Evolutionary conservation across 2,888 invertebrate species (phyloP).

Genomic region (Nymphalis polychloros): DNA sequence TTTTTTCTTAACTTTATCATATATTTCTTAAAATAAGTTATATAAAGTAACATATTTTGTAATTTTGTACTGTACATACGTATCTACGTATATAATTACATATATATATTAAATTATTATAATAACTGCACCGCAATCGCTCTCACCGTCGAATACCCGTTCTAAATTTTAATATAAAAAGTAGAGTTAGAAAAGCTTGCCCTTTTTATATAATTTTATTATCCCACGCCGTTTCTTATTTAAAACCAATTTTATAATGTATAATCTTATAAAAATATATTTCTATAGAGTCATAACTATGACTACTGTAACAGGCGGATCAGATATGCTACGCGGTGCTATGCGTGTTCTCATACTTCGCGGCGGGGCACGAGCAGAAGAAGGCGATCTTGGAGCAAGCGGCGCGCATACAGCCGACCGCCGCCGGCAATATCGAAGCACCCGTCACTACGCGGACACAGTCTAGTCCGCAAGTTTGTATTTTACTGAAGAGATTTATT

Average conservation of each 20-base stretch:
- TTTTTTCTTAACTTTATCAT: not conserved
- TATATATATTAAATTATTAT: not conserved
- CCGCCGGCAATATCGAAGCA: constrained; percentile 34
- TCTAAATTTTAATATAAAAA: not conserved
- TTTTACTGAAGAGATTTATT: not conserved
- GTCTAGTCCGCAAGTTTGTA: constrained; percentile 46
- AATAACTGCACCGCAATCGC: constrained; percentile 10
- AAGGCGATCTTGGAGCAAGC: constrained; percentile 78
- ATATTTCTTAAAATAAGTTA: not conserved
- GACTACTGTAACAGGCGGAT: constrained; percentile 88
- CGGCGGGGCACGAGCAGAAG: constrained; percentile 92
- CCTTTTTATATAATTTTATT: not conserved
- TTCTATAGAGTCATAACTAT: not conserved
- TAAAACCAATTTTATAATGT: not conserved
- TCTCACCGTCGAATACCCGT: not conserved
- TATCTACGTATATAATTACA: not conserved
- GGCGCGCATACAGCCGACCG: constrained; percentile 62
- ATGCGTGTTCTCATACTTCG: constrained; percentile 99
- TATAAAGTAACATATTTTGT: too few relatives aligned
- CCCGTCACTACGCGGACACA: constrained; percentile 35
- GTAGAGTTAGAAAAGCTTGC: constrained; percentile 2
- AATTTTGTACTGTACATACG: not conserved
- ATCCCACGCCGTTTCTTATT: not conserved
- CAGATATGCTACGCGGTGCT: constrained; percentile 99
- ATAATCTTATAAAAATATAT: not conserved